Base-by-base conservation (phyloP, 2,113 vertebrate species). In the Tauraco erythrolophus region DNA sequence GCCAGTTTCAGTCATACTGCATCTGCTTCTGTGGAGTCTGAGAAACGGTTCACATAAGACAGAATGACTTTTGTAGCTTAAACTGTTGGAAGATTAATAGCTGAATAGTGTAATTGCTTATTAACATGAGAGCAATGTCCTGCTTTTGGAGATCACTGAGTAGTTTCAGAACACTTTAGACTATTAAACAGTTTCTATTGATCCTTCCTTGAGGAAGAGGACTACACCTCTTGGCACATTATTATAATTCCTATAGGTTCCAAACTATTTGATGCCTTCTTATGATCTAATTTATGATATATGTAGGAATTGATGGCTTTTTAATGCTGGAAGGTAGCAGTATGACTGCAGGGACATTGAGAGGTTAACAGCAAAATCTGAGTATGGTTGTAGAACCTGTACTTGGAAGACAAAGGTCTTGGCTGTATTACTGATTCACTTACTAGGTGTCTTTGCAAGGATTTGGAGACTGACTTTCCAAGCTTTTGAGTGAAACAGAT, bases 271-370 rank as follows among this genome's bases (percentile, higher is more conserved):
- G 46, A 41, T 90, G 51, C 37, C 10, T 65, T 70, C 30, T 92
- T 1, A 1, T 66, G 9, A 31, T 75, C 9, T 82, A 35, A 66
- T 88, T 57, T 82, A 35, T 60, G 27, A 57, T 50, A 4, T 16
- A 8, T 10, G 22, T 25, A 81, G 68, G 37, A 78, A 75, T 2
- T n/a, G n/a, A 45, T 90, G 75, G 31, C 24, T 72, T 61, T 54
- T 53, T 82, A 75, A 37, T 50, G 60, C 30, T 9, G 2, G 51
- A 70, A 66, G 31, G 31, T 48, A 74, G 17, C 78, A 51, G 58
- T 19, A 5, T 0, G 0, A 79, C 62, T 83, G 22, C 1, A 2
- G 68, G 28, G 30, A 24, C 11, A 0, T 39, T n/a, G 18, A 51
- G 39, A 64, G 13, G 22, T 17, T 81, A 77, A 30, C 30, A 69